Evolutionary conservation across 2,797 vertebrate genomes (phyloP), one percentile per base, ranked within the genome.

Genomic region (Zalophus californianus): DNA sequence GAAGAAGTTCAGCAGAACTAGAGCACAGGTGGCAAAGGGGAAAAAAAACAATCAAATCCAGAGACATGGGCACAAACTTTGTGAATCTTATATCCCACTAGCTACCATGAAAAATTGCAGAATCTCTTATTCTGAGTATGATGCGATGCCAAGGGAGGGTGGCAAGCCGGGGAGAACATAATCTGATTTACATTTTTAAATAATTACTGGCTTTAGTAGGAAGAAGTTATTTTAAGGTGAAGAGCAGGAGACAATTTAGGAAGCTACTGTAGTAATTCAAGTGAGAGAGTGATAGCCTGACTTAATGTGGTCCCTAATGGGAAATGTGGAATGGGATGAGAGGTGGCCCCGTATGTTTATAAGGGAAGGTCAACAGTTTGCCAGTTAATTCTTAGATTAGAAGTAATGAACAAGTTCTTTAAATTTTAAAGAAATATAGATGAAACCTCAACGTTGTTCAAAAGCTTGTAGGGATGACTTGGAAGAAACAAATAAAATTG

Each of bases 341-440:
- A 90, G 52, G 35, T 16, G 3, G 0, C 60, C 7, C 5, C 38
- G 35, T 48, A 64, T 21, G 9, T 35, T 85, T 35, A 50, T 50
- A n/a, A 84, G 25, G 27, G 54, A 52, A 75, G 70, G 27, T 87
- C 41, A 90, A 21, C 29, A 77, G 4, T 79, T 87, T 75, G 18
- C 29, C 7, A 3, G 68, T 35, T 82, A 48, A 86, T 68, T 84
- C 56, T 66, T 90, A 38, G 0, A 75, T 29, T 78, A 60, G 35
- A 62, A 90, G 25, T 82, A 72, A 86, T 68, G 27, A 25, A 21
- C 21, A 66, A 41, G 14, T 44, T 79, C 73, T 91, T 16, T 70
- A 38, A 66, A 50, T 78, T 79, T 93, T 90, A 75, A 70, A 82
- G 16, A 70, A 44, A 68, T 60, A 54, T 38, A 84, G 23, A 80